Evolutionary conservation across 2,888 invertebrate genomes (phyloP).

Genomic region (Hydroisotoma schaefferi): DNA sequence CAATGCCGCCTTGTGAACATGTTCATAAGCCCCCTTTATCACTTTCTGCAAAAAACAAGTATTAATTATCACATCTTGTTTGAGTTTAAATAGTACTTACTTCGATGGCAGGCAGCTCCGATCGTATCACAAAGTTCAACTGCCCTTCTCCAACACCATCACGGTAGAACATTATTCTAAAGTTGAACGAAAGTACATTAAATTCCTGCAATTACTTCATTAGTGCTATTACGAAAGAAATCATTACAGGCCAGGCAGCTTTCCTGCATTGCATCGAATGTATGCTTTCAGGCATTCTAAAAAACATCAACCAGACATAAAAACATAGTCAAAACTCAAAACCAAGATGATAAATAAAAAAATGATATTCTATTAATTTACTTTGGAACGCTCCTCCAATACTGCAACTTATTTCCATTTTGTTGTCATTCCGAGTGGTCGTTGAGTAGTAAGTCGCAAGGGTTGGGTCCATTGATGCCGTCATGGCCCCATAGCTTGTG

Average conservation of each 20-base stretch:
- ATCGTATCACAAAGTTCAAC: conserved; percentile 63
- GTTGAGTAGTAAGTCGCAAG: conserved; percentile 13
- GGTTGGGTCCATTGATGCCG: conserved; percentile 10
- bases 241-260: too few relatives aligned
- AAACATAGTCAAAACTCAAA: too few relatives aligned
- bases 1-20: too few relatives aligned
- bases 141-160: conserved; percentile 94
- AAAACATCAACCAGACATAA: too few relatives aligned
- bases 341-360: too few relatives aligned
- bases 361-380: too few relatives aligned
- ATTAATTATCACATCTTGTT: too few relatives aligned
- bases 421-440: neutral
- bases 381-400: neutral
- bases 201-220: too few relatives aligned
- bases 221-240: too few relatives aligned
- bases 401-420: neutral
- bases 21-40: too few relatives aligned
- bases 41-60: too few relatives aligned
- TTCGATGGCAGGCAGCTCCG: conserved; percentile 74
- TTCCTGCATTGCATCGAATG: neutral
- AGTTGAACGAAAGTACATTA: too few relatives aligned
- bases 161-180: conserved; percentile 82
- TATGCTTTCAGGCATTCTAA: neutral
- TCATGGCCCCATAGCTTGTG: conserved; percentile 25
- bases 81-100: conserved; percentile 20